A percentile compares a stretch with the other conserved stretches of the same genome.
phyloP scores from a whole-genome alignment of 2,797 vertebrate species.

The Schizopygopsis pylzovi region DNA sequence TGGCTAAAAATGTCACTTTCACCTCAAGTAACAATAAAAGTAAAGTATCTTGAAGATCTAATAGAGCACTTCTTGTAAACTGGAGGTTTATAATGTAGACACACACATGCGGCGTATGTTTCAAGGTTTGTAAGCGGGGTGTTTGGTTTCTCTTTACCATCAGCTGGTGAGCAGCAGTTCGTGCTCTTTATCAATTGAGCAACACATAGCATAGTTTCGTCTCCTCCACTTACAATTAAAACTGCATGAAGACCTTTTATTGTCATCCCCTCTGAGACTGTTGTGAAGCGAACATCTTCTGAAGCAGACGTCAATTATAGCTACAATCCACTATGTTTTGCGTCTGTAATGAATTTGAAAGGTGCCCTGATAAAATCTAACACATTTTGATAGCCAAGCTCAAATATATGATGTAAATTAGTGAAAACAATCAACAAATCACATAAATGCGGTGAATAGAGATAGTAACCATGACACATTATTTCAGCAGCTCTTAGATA shows the following conservation, averaged over 20 bases:
- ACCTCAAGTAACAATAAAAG: conserved; percentile 8
- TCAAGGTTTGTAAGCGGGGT: conserved; percentile 41
- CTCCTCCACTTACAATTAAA: conserved; percentile 60
- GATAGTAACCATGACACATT: background rate
- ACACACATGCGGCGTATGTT: conserved; percentile 29
- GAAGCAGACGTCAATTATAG: conserved; percentile 5
- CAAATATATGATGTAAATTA: conserved; percentile 12
- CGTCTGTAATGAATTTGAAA: background rate
- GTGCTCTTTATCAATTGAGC: conserved; percentile 51
- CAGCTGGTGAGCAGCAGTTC: conserved; percentile 51
- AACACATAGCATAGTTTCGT: conserved; percentile 37
- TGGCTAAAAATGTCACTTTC: background rate
- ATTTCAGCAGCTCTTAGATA: background rate
- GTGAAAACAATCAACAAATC: background rate
- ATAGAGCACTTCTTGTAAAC: background rate
- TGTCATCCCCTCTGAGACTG: conserved; percentile 45
- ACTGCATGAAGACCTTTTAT: conserved; percentile 57
- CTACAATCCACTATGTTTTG: background rate
- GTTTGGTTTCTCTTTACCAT: conserved; percentile 52
- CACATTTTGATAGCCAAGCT: background rate
- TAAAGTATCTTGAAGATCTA: conserved; percentile 7
- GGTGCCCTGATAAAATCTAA: background rate
- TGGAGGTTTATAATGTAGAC: conserved; percentile 9
- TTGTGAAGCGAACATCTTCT: conserved; percentile 1
- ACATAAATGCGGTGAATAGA: background rate